A percentile compares a stretch with the other conserved stretches of the same genome.
These are phyloP conservation scores for Catharus minimus DNA, from an alignment of 2,113 vertebrate genomes.

Conservation along the genomic window DNA sequence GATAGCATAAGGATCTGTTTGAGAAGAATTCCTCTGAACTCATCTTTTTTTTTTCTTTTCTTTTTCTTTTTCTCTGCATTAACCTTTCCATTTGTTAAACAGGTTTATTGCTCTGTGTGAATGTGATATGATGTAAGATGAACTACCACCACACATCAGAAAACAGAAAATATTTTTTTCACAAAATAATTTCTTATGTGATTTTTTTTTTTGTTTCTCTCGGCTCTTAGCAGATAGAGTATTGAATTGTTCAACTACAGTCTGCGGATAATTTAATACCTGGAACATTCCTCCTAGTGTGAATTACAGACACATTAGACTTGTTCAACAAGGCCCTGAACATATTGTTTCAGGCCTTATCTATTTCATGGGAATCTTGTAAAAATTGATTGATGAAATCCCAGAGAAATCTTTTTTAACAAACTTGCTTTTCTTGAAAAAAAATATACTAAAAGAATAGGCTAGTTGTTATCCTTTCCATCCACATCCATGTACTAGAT, in stretches of 20 bases:
- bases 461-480: neutral
- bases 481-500: neutral
- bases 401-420: constrained; percentile 41
- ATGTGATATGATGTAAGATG: constrained; percentile 56
- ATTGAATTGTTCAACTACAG: constrained; percentile 64
- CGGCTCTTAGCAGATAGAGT: constrained; percentile 48
- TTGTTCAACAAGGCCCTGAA: constrained; percentile 52
- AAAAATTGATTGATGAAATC: constrained; percentile 68
- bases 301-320: constrained; percentile 70
- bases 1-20: constrained; percentile 51
- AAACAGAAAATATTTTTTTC: constrained; percentile 70
- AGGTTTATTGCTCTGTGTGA: constrained; percentile 5
- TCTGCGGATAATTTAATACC: constrained; percentile 69
- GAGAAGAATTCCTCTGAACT: constrained; percentile 51
- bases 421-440: neutral
- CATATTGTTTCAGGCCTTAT: constrained; percentile 41
- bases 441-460: neutral
- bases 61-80: neutral
- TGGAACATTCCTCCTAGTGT: constrained; percentile 33
- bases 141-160: constrained; percentile 57
- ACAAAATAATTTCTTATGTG: constrained; percentile 55
- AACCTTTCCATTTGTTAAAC: neutral
- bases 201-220: constrained; percentile 67
- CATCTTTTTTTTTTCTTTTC: neutral
- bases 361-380: constrained; percentile 67